A percentile compares a stretch with the other conserved stretches of the same genome.
These are phyloP conservation scores for Probosciger aterrimus DNA, from an alignment of 2,113 vertebrate genomes.

Conservation along the genomic window DNA sequence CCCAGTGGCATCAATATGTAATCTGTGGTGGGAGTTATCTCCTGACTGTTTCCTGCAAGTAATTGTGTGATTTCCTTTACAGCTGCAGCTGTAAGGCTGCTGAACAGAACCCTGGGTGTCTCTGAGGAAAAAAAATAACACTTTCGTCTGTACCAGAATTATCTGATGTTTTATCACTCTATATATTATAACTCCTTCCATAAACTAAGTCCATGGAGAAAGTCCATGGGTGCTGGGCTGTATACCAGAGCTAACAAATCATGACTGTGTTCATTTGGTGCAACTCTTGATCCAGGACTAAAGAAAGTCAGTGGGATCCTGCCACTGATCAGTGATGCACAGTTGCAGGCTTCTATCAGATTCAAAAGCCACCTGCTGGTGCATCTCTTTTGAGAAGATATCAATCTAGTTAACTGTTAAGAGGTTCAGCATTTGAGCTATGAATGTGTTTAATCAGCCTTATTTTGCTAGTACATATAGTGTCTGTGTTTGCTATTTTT, in stretches of 20 bases:
- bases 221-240: background rate
- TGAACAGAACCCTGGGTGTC: background rate
- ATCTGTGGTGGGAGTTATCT: background rate
- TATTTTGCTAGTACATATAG: background rate
- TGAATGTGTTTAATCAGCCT: background rate
- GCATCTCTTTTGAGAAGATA: background rate
- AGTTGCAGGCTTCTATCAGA: background rate
- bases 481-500: background rate
- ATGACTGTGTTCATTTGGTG: background rate
- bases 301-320: background rate
- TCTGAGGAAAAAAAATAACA: background rate
- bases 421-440: background rate
- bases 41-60: background rate
- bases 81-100: background rate
- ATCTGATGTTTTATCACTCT: background rate
- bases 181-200: background rate
- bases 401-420: conserved; percentile 30
- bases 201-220: background rate
- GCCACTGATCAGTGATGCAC: conserved; percentile 5
- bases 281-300: background rate
- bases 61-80: background rate
- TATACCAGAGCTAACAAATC: background rate
- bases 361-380: conserved; percentile 17
- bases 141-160: background rate
- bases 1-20: background rate